A percentile compares a stretch with the other conserved stretches of the same genome.
Evolutionary conservation across 2,888 invertebrate species (phyloP).

Genomic region (Gastracanthus pulcherrimus): DNA sequence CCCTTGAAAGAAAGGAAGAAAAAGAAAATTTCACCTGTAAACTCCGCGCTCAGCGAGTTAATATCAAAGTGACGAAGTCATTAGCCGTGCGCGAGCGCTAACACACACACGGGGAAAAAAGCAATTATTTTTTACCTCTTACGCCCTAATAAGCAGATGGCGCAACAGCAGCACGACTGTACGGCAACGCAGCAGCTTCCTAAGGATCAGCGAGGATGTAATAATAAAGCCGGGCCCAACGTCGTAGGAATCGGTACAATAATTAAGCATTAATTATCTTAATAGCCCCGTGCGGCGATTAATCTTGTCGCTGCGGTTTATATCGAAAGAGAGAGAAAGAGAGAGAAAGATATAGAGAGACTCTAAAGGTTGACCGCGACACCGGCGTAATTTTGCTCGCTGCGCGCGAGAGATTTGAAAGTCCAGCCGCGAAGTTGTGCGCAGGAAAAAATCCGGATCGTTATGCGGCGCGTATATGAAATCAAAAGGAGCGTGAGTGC

Average conservation of each 20-base stretch:
- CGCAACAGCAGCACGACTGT: slow-evolving; percentile 9
- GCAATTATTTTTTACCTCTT: slow-evolving; percentile 42
- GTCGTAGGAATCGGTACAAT: slow-evolving; percentile 13
- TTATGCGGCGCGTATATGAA: neutral
- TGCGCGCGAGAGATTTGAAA: slow-evolving; percentile 67
- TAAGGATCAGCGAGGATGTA: neutral
- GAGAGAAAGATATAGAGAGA: too few species aligned
- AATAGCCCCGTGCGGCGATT: slow-evolving; percentile 31
- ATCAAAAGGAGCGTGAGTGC: neutral
- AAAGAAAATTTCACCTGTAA: neutral
- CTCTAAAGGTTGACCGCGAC: slow-evolving; percentile 65
- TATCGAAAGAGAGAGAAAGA: too few species aligned
- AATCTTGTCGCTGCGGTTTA: slow-evolving; percentile 28
- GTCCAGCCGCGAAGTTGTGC: slow-evolving; percentile 54
- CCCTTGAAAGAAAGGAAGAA: neutral
- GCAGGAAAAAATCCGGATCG: neutral
- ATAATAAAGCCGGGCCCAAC: slow-evolving; percentile 22
- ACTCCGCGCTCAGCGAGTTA: neutral
- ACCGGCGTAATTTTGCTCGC: too few species aligned
- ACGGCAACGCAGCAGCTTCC: slow-evolving; percentile 22
- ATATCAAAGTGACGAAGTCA: slow-evolving; percentile 29
- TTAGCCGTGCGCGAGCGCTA: neutral
- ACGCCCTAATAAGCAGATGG: slow-evolving; percentile 51
- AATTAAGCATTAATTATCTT: slow-evolving; percentile 40
- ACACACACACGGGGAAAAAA: slow-evolving; percentile 18